Base-by-base conservation (phyloP, 2,797 vertebrate genomes). In the Arrhamphus sclerolepis region DNA sequence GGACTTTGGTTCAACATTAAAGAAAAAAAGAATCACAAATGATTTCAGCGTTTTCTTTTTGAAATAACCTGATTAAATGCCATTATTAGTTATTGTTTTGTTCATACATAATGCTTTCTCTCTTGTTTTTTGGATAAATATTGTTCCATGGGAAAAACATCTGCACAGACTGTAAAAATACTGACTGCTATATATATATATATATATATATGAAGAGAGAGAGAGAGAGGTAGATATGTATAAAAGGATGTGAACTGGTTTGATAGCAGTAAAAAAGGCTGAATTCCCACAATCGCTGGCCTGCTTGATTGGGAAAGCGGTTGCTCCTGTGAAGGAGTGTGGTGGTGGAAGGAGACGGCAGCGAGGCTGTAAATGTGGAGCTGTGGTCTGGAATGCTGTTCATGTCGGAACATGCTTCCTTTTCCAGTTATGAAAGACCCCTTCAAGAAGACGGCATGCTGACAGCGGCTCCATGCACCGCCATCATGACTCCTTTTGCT, bases 371-470 rank as follows among this genome's bases (percentile, higher is more conserved):
- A 89, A 90, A 92, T 83, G 67, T 88, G 72, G 73, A 84, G 78
- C 80, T 82, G 77, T 84, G 84, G 82, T 82, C 86, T 90, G 91
- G 90, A 93, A 94, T 94, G 91, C 80, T 55, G 71, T 68, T 91
- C 91, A 1, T 93, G 93, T 93, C 86, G 43, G 89, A 89, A 90
- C 92, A 87, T 49, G 93, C 83, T 84, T 81, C 77, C 70, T 82
- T 77, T 81, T 81, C 73, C 65, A 70, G 80, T 91, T 92, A 91
- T 90, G 90, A 92, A 93, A 90, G 91, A 93, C 90, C 91, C 92
- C 91, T 91, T 75, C 79, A 87, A 88, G 71, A 72, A 81, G 77
- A 75, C 78, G 72, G 83, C 73, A 72, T 44, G 71, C 70, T 59
- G 75, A 82, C 83, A 90, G 72, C 77, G 75, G 24, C 82, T 80